Evolutionary conservation across 2,113 vertebrate species (phyloP).

Genomic region (Alligator mississippiensis): DNA sequence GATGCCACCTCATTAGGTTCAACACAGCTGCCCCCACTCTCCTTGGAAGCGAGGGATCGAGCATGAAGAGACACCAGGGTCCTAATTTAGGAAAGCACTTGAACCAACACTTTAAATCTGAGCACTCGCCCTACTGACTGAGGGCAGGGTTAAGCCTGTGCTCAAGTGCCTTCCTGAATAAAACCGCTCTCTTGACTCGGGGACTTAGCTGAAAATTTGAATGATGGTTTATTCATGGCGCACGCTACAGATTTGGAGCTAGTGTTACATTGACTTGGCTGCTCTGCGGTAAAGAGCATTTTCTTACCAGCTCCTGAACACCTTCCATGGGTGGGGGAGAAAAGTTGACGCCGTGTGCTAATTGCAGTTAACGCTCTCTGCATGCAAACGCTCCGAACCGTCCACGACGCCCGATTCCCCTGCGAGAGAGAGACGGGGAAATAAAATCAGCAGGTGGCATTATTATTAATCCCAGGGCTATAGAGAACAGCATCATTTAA

Average conservation of each 20-base stretch:
- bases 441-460: constrained; percentile 40
- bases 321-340: background rate
- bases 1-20: background rate
- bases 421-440: background rate
- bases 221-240: background rate
- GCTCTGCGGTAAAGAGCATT: background rate
- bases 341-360: background rate
- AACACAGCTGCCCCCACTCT: background rate
- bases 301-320: background rate
- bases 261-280: background rate
- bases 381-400: background rate
- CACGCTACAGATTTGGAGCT: background rate
- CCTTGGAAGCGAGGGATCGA: background rate
- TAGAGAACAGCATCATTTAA: background rate
- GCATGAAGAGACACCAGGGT: background rate
- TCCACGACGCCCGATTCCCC: background rate
- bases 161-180: background rate
- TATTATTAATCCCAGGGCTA: constrained; percentile 39
- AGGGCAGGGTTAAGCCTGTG: background rate
- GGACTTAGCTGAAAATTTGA: background rate
- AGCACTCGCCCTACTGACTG: background rate
- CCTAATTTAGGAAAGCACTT: background rate
- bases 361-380: background rate
- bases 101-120: background rate
- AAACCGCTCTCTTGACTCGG: background rate